phyloP scores from a whole-genome alignment of 2,888 invertebrate genomes.

The Callinectes sapidus region DNA sequence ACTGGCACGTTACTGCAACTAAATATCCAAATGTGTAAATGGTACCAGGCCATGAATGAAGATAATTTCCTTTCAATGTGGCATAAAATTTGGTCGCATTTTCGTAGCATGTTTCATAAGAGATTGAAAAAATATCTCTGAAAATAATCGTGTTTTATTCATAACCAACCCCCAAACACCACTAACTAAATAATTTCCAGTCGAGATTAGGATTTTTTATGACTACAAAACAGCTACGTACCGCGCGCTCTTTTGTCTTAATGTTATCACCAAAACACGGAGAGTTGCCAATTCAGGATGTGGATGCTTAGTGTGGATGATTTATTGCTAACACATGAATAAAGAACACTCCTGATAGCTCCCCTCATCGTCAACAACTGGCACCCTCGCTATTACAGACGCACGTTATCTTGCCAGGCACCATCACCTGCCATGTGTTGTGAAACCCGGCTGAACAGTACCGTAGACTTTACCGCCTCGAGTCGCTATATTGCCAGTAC shows the following conservation, averaged over 20 bases:
- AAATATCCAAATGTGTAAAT: constrained; percentile 15
- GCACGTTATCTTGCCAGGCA: not conserved
- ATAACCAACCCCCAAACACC: not conserved
- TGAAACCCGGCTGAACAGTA: not conserved
- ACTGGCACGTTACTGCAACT: not conserved
- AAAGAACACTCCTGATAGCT: not conserved
- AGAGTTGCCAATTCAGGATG: not conserved
- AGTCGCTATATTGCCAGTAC: not conserved
- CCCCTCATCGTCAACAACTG: not conserved
- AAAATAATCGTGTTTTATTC: not conserved
- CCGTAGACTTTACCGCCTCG: not conserved
- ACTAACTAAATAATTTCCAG: not conserved
- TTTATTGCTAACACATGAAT: not conserved
- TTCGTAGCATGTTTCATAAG: not conserved
- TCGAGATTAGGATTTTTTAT: not conserved
- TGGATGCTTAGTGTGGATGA: not conserved
- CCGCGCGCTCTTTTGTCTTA: not conserved
- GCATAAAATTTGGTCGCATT: not conserved
- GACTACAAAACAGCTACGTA: not conserved
- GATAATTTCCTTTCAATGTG: not conserved
- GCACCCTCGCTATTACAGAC: not conserved
- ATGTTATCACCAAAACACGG: not conserved
- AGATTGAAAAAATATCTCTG: not conserved
- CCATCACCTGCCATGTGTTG: not conserved
- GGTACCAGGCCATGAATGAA: not conserved